Evolutionary conservation across 2,797 vertebrate genomes (phyloP).

Genomic region (Cichlasoma orientale): DNA sequence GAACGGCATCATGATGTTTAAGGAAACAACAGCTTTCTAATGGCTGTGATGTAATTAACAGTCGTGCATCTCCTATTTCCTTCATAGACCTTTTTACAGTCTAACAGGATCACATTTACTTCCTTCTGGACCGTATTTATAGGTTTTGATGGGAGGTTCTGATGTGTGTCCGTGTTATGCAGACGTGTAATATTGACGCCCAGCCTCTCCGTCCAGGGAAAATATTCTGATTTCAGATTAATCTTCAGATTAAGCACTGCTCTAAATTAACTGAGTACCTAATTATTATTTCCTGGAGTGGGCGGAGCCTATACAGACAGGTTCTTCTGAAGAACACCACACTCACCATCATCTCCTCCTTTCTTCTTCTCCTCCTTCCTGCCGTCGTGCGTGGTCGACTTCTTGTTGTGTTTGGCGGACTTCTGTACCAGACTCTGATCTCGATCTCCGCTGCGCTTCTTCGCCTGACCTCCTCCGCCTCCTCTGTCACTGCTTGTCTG

Average conservation of each 20-base stretch:
- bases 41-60: background rate
- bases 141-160: background rate
- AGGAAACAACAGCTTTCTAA: too few relatives aligned
- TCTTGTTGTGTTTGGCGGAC: slow-evolving; percentile 73
- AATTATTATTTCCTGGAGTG: accelerated
- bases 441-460: slow-evolving; percentile 64
- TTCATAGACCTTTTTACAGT: background rate
- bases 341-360: slow-evolving; percentile 76
- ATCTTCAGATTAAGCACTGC: too few relatives aligned
- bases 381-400: slow-evolving; percentile 65
- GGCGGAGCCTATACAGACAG: background rate
- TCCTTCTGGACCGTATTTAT: background rate
- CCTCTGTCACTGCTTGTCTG: slow-evolving; percentile 43
- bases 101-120: background rate
- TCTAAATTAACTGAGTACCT: accelerated
- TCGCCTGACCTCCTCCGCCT: slow-evolving; percentile 47
- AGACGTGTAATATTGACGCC: background rate
- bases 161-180: background rate
- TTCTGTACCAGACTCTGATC: slow-evolving; percentile 75
- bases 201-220: too few relatives aligned
- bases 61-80: background rate
- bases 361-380: slow-evolving; percentile 76
- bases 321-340: background rate
- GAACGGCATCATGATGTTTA: too few relatives aligned
- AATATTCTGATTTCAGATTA: too few relatives aligned